Conservation (phyloP, 2,888 invertebrate species). For the Germaria angustata region DNA sequence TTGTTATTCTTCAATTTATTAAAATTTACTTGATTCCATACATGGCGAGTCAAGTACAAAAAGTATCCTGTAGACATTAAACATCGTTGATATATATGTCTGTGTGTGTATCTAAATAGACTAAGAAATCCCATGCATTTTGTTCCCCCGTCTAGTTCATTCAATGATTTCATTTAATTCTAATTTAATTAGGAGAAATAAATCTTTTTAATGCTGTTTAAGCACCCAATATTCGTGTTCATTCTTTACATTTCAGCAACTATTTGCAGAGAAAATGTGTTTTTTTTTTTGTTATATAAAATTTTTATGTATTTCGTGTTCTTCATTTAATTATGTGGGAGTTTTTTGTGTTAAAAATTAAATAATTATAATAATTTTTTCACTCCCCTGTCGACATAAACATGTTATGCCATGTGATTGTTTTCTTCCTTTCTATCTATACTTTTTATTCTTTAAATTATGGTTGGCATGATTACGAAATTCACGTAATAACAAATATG, state of each 20-base stretch:
- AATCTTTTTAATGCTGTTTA: no score
- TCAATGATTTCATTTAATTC: not conserved
- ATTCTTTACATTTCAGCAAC: not conserved
- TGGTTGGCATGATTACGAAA: slow-evolving; percentile 35
- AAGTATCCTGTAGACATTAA: no score
- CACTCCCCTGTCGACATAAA: slow-evolving; percentile 3
- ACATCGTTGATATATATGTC: no score
- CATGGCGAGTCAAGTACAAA: no score
- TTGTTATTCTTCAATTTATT: no score
- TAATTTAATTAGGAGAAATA: not conserved
- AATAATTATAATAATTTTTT: slow-evolving; percentile 42
- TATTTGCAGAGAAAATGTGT: not conserved
- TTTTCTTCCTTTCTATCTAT: not conserved
- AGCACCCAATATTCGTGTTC: not conserved
- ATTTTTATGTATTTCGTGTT: not conserved
- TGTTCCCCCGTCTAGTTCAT: no score
- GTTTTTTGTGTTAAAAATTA: slow-evolving; percentile 9
- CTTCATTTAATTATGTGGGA: slow-evolving; percentile 30
- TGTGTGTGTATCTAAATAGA: no score
- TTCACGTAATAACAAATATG: slow-evolving; percentile 60
- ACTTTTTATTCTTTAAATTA: not conserved
- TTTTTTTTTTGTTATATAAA: not conserved
- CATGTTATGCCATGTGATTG: slow-evolving; percentile 42
- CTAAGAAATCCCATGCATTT: no score
- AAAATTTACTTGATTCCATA: no score